Evolutionary conservation across 2,113 vertebrate genomes (phyloP).

Genomic region (Neopipo cinnamomea): DNA sequence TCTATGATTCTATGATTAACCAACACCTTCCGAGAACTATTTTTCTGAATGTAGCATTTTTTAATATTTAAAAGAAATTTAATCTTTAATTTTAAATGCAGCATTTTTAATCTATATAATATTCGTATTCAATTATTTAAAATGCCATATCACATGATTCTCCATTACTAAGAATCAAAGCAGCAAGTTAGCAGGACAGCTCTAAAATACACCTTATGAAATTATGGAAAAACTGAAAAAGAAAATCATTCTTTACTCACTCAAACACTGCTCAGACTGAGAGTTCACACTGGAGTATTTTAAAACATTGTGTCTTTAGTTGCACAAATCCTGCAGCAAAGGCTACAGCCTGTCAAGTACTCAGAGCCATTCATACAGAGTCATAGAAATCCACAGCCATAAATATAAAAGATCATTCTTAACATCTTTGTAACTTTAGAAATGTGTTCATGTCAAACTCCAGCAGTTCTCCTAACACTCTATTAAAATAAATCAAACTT

Average conservation of each 20-base stretch:
- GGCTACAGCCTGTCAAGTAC: neutral
- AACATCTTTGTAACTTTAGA: slow-evolving; percentile 12
- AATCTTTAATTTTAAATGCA: neutral
- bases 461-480: neutral
- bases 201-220: neutral
- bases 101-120: neutral
- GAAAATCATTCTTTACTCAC: neutral
- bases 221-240: neutral
- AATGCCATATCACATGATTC: neutral
- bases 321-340: neutral
- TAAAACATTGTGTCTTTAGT: neutral
- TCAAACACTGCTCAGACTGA: neutral
- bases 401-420: neutral
- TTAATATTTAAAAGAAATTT: neutral
- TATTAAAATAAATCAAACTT: slow-evolving; percentile 18
- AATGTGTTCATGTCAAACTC: neutral
- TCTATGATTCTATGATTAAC: too few species aligned
- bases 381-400: neutral
- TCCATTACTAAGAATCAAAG: neutral
- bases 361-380: neutral
- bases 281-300: neutral
- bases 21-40: neutral
- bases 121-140: neutral
- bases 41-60: neutral
- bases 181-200: neutral